These are phyloP conservation scores for Drosophila fungiperda DNA, from an alignment of 2,888 invertebrate species.

Conservation along the genomic window DNA sequence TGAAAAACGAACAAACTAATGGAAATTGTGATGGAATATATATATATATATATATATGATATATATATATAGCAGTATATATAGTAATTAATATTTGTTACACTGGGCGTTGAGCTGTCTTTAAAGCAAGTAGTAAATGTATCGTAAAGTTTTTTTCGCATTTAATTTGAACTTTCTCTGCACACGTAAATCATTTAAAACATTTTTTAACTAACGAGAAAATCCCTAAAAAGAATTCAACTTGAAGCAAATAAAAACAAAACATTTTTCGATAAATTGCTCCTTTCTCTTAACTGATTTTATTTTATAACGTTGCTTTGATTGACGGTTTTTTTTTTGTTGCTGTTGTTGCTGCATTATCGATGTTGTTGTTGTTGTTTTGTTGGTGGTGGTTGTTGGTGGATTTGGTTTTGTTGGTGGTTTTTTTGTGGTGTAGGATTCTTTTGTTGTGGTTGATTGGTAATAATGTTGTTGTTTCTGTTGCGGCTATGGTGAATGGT, in stretches of 20 bases:
- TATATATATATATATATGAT: background rate
- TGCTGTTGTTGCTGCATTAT: conserved; percentile 39
- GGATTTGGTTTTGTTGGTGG: conserved; percentile 23
- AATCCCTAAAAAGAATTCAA: conserved; percentile 2
- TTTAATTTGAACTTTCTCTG: conserved; percentile 2
- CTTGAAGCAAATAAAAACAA: conserved; percentile 27
- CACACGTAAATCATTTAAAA: conserved; percentile 7
- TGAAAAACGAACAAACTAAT: conserved; percentile 10
- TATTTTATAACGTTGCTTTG: conserved; percentile 37
- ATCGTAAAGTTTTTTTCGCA: conserved; percentile 3
- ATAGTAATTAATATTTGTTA: conserved; percentile 64
- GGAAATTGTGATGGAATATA: conserved; percentile 14
- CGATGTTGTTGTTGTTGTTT: conserved; percentile 53
- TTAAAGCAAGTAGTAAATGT: conserved; percentile 32
- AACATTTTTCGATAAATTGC: conserved; percentile 61
- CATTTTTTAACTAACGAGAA: conserved; percentile 7
- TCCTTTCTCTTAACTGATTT: conserved; percentile 55
- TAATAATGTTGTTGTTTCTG: conserved; percentile 30
- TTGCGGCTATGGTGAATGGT: conserved; percentile 65
- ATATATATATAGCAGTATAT: background rate
- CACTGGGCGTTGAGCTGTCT: conserved; percentile 81
- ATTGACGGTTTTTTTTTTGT: conserved; percentile 34
- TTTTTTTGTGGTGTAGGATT: conserved; percentile 58
- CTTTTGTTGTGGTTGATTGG: conserved; percentile 44
- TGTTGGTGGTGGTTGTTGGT: conserved; percentile 36